Percentiles rank a stretch among this genome's conserved stretches.
Evolutionary conservation across 2,888 invertebrate genomes (phyloP).

Genomic region (Heteromurus nitidus): DNA sequence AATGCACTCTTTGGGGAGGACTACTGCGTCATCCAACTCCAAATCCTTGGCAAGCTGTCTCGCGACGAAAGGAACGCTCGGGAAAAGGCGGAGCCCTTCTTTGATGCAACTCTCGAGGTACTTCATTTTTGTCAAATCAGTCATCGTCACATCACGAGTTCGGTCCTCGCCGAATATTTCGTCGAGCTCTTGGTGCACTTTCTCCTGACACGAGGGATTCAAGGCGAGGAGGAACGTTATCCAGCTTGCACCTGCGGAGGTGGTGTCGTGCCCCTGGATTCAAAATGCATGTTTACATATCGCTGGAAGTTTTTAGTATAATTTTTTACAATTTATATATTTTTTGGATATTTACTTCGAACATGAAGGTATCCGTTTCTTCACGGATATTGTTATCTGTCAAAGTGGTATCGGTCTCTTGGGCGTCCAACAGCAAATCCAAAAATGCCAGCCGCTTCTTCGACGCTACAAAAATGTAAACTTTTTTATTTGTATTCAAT

Average conservation of each 20-base stretch:
- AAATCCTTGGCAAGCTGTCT: conserved; percentile 74
- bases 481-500: conserved; percentile 17
- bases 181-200: conserved; percentile 61
- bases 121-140: conserved; percentile 76
- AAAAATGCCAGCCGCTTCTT: conserved; percentile 77
- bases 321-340: neutral
- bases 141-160: conserved; percentile 45
- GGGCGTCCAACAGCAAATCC: conserved; percentile 79
- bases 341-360: conserved; percentile 79
- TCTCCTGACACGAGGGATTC: conserved; percentile 67
- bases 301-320: neutral
- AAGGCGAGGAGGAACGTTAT: conserved; percentile 61
- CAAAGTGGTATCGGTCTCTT: conserved; percentile 77
- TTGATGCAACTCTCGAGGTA: conserved; percentile 76
- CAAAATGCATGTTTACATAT: neutral
- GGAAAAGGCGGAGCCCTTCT: conserved; percentile 75
- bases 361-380: conserved; percentile 83
- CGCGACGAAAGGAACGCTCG: conserved; percentile 75
- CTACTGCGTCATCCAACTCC: too few species aligned
- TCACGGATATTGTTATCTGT: conserved; percentile 89
- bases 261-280: conserved; percentile 64
- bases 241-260: conserved; percentile 65
- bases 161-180: conserved; percentile 61
- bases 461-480: too few species aligned
- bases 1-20: conserved; percentile 43